These are phyloP conservation scores for Aporrectodea caliginosa DNA, from an alignment of 1,140 invertebrate genomes.

Conservation along the genomic window DNA sequence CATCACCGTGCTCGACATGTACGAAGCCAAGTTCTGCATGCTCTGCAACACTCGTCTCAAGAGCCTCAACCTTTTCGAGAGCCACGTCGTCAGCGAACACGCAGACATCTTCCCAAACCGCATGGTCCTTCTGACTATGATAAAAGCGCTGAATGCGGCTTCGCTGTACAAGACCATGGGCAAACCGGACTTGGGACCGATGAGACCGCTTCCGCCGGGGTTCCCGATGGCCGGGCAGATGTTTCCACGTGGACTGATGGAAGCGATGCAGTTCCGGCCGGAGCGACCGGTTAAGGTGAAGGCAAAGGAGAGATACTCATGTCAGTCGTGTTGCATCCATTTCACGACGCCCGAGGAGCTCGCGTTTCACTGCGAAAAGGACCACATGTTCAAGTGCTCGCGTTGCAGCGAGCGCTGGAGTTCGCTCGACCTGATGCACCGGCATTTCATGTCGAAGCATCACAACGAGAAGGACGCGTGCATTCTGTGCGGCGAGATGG, in stretches of 20 bases:
- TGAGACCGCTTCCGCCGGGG: neutral
- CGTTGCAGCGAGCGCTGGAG: constrained; percentile 21
- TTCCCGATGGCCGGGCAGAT: neutral
- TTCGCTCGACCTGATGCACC: constrained; percentile 10
- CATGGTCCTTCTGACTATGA: neutral
- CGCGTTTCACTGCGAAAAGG: constrained; percentile 1
- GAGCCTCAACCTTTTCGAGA: constrained; percentile 1
- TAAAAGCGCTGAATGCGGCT: neutral
- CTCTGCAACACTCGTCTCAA: constrained; percentile 10
- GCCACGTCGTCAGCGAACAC: constrained; percentile 18
- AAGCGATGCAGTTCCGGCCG: neutral
- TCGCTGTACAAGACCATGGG: neutral
- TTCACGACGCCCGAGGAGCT: constrained; percentile 7
- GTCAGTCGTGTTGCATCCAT: constrained; percentile 10
- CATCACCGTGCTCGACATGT: constrained; percentile 17
- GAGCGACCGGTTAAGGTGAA: neutral
- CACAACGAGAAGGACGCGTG: constrained; percentile 24
- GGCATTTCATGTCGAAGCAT: constrained; percentile 19
- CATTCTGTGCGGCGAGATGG: constrained; percentile 25
- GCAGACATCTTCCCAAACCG: constrained; percentile 18
- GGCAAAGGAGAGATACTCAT: constrained; percentile 2
- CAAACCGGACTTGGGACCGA: neutral
- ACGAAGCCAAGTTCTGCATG: constrained; percentile 6
- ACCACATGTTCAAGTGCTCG: constrained; percentile 20
- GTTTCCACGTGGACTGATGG: neutral